Evolutionary conservation across 2,888 invertebrate genomes (phyloP).

Genomic region (Polydesmus complanatus): DNA sequence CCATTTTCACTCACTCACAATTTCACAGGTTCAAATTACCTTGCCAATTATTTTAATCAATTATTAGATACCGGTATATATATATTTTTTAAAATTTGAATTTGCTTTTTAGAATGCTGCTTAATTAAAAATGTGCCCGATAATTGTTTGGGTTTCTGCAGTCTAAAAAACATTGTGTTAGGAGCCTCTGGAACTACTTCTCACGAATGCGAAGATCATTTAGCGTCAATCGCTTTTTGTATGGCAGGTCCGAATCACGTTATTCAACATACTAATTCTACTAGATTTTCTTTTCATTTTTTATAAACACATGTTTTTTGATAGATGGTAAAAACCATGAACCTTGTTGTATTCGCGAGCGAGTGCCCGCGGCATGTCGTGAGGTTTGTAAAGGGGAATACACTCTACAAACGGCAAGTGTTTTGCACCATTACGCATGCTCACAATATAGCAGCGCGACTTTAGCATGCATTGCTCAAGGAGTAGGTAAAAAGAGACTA

Average conservation of each 20-base stretch:
- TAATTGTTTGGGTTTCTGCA: slow-evolving; percentile 65
- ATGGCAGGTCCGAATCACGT: slow-evolving; percentile 33
- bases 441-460: slow-evolving; percentile 68
- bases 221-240: slow-evolving; percentile 55
- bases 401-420: slow-evolving; percentile 65
- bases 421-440: slow-evolving; percentile 71
- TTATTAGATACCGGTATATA: not conserved
- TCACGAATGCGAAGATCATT: slow-evolving; percentile 63
- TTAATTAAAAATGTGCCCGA: slow-evolving; percentile 51
- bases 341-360: slow-evolving; percentile 66
- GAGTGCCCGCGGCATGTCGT: slow-evolving; percentile 69
- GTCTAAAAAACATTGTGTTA: slow-evolving; percentile 46
- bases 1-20: slow-evolving; percentile 10
- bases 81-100: not conserved
- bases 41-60: not conserved
- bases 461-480: slow-evolving; percentile 66
- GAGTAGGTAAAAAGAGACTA: slow-evolving; percentile 42
- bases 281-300: not conserved
- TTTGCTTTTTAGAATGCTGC: slow-evolving; percentile 45
- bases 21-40: slow-evolving; percentile 1
- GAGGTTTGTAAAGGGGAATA: slow-evolving; percentile 74
- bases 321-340: slow-evolving; percentile 69
- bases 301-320: too few species aligned
- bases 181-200: slow-evolving; percentile 33
- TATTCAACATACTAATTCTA: slow-evolving; percentile 1